phyloP scores from a whole-genome alignment of 2,797 vertebrate species.

The Eospalax fontanierii region DNA sequence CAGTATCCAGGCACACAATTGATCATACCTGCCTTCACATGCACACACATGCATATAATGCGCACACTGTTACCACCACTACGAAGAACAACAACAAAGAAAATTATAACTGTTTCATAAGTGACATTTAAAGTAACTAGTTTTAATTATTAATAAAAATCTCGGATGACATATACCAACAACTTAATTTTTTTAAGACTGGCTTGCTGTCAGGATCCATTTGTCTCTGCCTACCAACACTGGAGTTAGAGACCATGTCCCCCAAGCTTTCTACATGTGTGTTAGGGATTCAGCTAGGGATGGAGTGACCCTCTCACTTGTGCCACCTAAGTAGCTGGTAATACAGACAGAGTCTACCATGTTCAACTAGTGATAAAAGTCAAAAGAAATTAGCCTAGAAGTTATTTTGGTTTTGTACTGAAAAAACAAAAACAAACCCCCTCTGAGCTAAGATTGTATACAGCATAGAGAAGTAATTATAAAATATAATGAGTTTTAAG shows the following conservation, averaged over 20 bases:
- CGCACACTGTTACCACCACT: background rate
- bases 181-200: too few species aligned
- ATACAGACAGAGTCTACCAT: background rate
- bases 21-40: too few species aligned
- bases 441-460: constrained; percentile 28
- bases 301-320: background rate
- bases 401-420: constrained; percentile 9
- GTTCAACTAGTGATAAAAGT: too few species aligned
- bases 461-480: constrained; percentile 14
- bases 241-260: background rate
- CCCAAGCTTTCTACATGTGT: background rate
- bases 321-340: background rate
- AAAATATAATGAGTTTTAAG: constrained; percentile 54
- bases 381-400: background rate
- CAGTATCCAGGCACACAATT: too few species aligned
- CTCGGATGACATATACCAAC: background rate
- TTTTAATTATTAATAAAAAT: constrained; percentile 31
- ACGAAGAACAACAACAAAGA: background rate
- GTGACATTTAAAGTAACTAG: constrained; percentile 62
- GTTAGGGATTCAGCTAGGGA: background rate
- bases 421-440: constrained; percentile 8
- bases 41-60: too few species aligned
- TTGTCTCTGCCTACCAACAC: background rate
- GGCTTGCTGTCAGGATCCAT: background rate
- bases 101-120: background rate